Percentiles rank a stretch among this genome's conserved stretches.
These are phyloP conservation scores for Reticulitermes lucifugus DNA, from an alignment of 2,888 invertebrate species.

Conservation along the genomic window DNA sequence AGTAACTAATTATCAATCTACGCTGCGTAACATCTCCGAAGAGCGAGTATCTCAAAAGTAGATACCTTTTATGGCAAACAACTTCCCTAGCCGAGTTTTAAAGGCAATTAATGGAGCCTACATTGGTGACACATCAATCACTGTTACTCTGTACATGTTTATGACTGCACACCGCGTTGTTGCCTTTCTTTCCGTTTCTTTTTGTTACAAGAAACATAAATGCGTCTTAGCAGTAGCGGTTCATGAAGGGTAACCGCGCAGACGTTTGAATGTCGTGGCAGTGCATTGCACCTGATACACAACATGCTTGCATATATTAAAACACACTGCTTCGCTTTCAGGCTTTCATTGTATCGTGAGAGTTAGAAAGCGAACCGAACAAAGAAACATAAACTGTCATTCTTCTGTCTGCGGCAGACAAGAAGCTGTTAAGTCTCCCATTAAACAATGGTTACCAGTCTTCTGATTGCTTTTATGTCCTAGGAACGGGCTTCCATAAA, in stretches of 20 bases:
- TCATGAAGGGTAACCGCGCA: background rate
- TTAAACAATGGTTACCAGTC: background rate
- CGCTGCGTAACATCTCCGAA: too few species aligned
- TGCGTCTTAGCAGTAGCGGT: background rate
- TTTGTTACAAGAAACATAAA: background rate
- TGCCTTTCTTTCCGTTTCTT: background rate
- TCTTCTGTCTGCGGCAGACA: background rate
- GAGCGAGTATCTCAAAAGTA: too few species aligned
- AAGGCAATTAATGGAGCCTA: background rate
- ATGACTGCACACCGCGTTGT: background rate
- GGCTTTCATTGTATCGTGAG: background rate
- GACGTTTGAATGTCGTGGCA: background rate
- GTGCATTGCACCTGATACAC: constrained; percentile 4
- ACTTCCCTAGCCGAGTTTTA: background rate
- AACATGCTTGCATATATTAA: constrained; percentile 9
- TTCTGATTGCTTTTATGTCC: background rate
- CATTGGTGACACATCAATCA: background rate
- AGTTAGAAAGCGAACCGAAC: background rate
- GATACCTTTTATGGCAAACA: background rate
- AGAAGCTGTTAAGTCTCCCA: background rate
- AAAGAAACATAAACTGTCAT: background rate
- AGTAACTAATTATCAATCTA: too few species aligned
- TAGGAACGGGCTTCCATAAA: background rate
- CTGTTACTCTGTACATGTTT: background rate
- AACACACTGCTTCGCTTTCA: background rate